Evolutionary conservation across 2,888 invertebrate species (phyloP).

Genomic region (Drosophila melanosoma): DNA sequence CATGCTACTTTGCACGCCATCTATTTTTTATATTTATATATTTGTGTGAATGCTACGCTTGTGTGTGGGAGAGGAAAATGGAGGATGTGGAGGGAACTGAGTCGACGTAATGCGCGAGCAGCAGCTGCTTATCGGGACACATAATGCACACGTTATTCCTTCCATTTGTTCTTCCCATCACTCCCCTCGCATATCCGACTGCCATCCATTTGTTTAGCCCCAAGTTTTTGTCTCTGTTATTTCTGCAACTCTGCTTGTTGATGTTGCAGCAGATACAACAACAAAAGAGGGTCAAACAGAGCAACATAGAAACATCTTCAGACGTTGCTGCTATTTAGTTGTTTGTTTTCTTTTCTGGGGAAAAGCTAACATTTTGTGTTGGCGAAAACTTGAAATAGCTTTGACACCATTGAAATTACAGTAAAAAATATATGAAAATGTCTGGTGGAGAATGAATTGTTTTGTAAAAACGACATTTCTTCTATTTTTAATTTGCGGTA

Average conservation of each 20-base stretch:
- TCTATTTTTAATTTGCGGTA: not conserved
- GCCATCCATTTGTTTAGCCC: conserved; percentile 12
- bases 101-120: conserved; percentile 40
- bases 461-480: not conserved
- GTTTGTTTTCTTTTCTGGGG: conserved; percentile 13
- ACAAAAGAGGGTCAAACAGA: conserved; percentile 1
- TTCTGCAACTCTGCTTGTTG: conserved; percentile 39
- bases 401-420: conserved; percentile 40
- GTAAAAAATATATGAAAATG: conserved; percentile 3
- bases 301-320: conserved; percentile 18
- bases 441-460: not conserved
- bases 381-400: conserved; percentile 35
- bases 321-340: conserved; percentile 16
- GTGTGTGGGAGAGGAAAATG: not conserved
- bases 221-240: conserved; percentile 25
- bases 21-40: conserved; percentile 16
- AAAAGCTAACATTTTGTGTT: conserved; percentile 35
- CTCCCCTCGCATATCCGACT: not conserved
- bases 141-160: conserved; percentile 42
- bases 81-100: not conserved
- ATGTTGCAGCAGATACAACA: conserved; percentile 45
- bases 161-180: not conserved
- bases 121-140: conserved; percentile 52
- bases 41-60: conserved; percentile 1
- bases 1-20: conserved; percentile 50